These are phyloP conservation scores for Megaceryle torquata DNA, from an alignment of 2,113 vertebrate genomes.

Conservation along the genomic window DNA sequence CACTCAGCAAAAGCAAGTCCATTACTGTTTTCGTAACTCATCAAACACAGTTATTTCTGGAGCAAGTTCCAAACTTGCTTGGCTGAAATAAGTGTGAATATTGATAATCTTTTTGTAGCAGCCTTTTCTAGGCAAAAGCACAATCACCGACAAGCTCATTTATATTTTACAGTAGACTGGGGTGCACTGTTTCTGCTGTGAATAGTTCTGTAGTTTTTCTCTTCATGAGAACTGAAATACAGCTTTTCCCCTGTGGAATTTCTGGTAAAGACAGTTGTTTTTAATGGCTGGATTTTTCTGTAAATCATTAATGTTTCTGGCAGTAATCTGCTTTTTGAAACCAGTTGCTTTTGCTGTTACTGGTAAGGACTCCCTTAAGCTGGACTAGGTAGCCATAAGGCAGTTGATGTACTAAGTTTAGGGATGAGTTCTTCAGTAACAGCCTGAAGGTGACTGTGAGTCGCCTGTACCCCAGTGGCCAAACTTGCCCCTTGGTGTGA, in stretches of 20 bases:
- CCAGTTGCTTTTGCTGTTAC: background rate
- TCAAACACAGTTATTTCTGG: background rate
- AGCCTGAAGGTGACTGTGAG: background rate
- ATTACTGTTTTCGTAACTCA: background rate
- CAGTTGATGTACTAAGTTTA: background rate
- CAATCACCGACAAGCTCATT: background rate
- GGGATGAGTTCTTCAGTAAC: background rate
- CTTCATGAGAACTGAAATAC: constrained; percentile 36
- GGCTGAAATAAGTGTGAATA: background rate
- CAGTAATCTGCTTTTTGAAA: constrained; percentile 48
- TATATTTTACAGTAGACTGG: background rate
- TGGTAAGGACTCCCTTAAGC: background rate
- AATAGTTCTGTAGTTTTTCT: constrained; percentile 43
- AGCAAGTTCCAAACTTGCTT: background rate
- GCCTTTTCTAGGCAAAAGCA: background rate
- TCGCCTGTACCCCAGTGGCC: background rate
- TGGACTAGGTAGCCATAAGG: background rate
- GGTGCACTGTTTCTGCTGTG: constrained; percentile 3
- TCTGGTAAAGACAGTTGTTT: constrained; percentile 37
- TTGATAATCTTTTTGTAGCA: background rate
- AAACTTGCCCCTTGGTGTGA: background rate
- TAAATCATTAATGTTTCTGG: background rate
- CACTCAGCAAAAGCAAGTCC: background rate
- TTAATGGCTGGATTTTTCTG: constrained; percentile 32
- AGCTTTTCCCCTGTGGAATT: constrained; percentile 52